Conservation (phyloP, 2,888 invertebrate genomes). For the Galerucella pusilla region DNA sequence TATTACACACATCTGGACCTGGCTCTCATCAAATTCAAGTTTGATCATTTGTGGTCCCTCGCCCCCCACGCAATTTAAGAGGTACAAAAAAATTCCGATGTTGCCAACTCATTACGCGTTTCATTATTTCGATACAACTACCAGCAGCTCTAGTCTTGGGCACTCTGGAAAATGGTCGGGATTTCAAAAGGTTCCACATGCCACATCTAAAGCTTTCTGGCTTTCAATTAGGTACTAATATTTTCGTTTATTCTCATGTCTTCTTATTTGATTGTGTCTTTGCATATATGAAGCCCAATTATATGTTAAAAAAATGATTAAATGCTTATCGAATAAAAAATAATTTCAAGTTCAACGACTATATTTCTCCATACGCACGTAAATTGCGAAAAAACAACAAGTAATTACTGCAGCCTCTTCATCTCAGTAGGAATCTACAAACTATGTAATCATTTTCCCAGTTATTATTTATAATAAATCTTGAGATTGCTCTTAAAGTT, state of each 20-base stretch:
- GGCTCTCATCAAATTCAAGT: slow-evolving; percentile 21
- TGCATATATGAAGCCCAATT: no score
- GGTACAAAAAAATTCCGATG: slow-evolving; percentile 14
- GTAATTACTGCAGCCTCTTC: slow-evolving; percentile 20
- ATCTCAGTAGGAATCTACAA: slow-evolving; percentile 27
- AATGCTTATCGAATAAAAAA: no score
- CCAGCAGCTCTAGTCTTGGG: background rate
- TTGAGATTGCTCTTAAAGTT: slow-evolving; percentile 30
- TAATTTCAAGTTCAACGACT: background rate
- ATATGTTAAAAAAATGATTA: no score
- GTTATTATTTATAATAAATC: slow-evolving; percentile 39
- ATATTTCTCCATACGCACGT: background rate
- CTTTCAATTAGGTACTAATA: background rate
- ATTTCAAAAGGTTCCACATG: background rate
- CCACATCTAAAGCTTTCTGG: no score
- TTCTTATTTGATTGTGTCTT: no score
- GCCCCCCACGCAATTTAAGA: slow-evolving; percentile 25
- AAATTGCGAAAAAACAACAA: slow-evolving; percentile 15
- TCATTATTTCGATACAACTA: slow-evolving; percentile 12
- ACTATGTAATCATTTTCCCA: slow-evolving; percentile 36
- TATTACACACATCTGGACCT: slow-evolving; percentile 20
- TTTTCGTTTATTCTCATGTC: background rate
- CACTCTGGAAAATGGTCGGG: background rate
- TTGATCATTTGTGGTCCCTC: slow-evolving; percentile 24
- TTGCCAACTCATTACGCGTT: slow-evolving; percentile 15